Conservation (phyloP, 2,888 invertebrate species). For the Aporophyla nigra region DNA sequence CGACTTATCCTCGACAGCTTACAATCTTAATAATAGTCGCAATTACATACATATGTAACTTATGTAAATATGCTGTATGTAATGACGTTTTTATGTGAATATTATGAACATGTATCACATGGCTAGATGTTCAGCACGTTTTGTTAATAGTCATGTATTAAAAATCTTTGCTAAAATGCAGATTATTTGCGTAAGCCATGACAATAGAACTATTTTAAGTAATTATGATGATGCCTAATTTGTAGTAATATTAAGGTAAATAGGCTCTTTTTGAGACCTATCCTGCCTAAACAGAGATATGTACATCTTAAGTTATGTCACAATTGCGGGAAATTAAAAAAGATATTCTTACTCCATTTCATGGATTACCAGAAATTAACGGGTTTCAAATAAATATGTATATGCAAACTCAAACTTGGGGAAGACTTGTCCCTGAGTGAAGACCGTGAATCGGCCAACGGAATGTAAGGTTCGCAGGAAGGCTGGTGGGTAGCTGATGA, state of each 20-base stretch:
- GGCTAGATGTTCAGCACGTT: slow-evolving; percentile 1
- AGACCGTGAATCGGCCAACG: too few species aligned
- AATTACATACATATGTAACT: slow-evolving; percentile 35
- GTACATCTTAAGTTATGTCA: background rate
- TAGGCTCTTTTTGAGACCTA: background rate
- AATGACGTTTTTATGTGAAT: slow-evolving; percentile 40
- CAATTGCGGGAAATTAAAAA: background rate
- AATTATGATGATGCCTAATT: slow-evolving; percentile 20
- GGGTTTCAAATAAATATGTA: background rate
- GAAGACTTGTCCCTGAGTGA: too few species aligned
- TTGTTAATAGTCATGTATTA: background rate
- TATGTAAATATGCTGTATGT: slow-evolving; percentile 37
- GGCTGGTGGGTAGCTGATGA: too few species aligned
- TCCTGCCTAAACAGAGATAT: too few species aligned
- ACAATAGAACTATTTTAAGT: background rate
- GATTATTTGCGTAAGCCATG: background rate
- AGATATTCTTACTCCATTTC: background rate
- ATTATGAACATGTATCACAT: slow-evolving; percentile 51
- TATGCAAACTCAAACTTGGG: too few species aligned
- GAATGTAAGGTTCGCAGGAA: too few species aligned
- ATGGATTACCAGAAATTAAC: background rate
- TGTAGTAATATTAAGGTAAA: slow-evolving; percentile 1
- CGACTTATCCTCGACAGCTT: slow-evolving; percentile 29
- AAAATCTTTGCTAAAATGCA: slow-evolving; percentile 18
- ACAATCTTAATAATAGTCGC: slow-evolving; percentile 35